Evolutionary conservation across 2,888 invertebrate species (phyloP).

Genomic region (Drosophila ustulata): DNA sequence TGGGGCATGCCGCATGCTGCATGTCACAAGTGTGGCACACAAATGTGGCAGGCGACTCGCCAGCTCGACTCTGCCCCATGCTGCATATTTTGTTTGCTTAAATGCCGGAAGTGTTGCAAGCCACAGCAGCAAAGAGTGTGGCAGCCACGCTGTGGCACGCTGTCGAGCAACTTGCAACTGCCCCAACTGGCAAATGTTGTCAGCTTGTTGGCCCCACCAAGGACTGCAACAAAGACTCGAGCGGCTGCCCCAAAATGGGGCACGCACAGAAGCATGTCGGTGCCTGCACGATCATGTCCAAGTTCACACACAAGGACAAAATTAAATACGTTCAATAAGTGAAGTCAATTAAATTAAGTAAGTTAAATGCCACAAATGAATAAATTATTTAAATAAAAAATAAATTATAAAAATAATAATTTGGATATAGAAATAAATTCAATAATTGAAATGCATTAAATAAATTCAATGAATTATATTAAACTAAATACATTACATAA

Average conservation of each 20-base stretch:
- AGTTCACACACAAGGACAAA: background rate
- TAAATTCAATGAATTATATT: too few species aligned
- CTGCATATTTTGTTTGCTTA: slow-evolving; percentile 78
- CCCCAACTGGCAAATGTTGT: slow-evolving; percentile 39
- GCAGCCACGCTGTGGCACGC: slow-evolving; percentile 9
- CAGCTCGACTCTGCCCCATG: slow-evolving; percentile 2
- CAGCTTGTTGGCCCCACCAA: slow-evolving; percentile 39
- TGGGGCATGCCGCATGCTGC: slow-evolving; percentile 49
- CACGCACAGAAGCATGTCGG: background rate
- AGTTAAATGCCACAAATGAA: too few species aligned
- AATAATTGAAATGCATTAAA: too few species aligned
- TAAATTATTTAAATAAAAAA: too few species aligned
- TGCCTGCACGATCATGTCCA: slow-evolving; percentile 3
- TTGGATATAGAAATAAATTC: too few species aligned
- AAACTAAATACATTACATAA: too few species aligned
- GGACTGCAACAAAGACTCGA: background rate
- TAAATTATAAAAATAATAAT: too few species aligned
- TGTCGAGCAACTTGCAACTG: slow-evolving; percentile 14
- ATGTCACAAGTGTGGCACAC: slow-evolving; percentile 36
- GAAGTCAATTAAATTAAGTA: too few species aligned
- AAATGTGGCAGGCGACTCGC: slow-evolving; percentile 3
- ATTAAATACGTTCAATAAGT: too few species aligned
- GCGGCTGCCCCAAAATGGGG: too few species aligned
- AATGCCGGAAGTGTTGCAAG: slow-evolving; percentile 77
- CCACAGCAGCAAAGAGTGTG: slow-evolving; percentile 33